These are phyloP conservation scores for Drosophila prosaltans DNA, from an alignment of 1,140 invertebrate species.

Conservation along the genomic window DNA sequence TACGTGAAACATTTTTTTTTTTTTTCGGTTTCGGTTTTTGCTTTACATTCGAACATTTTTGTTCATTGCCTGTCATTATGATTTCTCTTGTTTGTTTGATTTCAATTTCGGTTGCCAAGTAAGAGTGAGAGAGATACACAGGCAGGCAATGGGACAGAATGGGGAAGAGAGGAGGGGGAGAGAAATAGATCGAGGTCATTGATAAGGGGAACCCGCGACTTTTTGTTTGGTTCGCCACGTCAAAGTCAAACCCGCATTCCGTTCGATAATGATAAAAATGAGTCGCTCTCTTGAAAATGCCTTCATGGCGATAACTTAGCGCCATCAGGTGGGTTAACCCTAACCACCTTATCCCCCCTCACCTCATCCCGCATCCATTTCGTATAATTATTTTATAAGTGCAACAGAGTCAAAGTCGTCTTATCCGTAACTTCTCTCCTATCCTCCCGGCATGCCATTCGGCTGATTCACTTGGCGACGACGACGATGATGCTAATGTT, in stretches of 20 bases:
- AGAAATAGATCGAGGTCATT: conserved; percentile 64
- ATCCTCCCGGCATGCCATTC: conserved; percentile 47
- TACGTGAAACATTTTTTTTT: conserved; percentile 75
- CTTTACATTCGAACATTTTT: conserved; percentile 59
- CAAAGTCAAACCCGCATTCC: conserved; percentile 67
- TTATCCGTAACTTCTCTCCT: conserved; percentile 51
- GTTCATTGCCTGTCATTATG: conserved; percentile 78
- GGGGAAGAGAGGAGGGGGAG: neutral
- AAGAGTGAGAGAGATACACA: neutral
- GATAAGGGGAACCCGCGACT: conserved; percentile 60
- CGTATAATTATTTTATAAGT: conserved; percentile 81
- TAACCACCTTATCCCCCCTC: neutral
- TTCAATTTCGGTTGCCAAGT: conserved; percentile 64
- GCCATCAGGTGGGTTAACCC: conserved; percentile 41
- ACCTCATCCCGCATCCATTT: conserved; percentile 8
- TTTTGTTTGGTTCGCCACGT: conserved; percentile 59
- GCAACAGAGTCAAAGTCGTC: conserved; percentile 56
- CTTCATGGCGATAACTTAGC: conserved; percentile 38
- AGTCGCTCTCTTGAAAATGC: conserved; percentile 21
- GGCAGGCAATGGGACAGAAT: neutral
- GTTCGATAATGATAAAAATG: conserved; percentile 13
- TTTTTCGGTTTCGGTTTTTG: conserved; percentile 49
- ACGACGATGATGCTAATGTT: conserved; percentile 60
- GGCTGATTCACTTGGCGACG: conserved; percentile 78
- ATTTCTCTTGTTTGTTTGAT: conserved; percentile 58